Conservation (phyloP, 2,797 vertebrate species). For the Chiroxiphia lanceolata region DNA sequence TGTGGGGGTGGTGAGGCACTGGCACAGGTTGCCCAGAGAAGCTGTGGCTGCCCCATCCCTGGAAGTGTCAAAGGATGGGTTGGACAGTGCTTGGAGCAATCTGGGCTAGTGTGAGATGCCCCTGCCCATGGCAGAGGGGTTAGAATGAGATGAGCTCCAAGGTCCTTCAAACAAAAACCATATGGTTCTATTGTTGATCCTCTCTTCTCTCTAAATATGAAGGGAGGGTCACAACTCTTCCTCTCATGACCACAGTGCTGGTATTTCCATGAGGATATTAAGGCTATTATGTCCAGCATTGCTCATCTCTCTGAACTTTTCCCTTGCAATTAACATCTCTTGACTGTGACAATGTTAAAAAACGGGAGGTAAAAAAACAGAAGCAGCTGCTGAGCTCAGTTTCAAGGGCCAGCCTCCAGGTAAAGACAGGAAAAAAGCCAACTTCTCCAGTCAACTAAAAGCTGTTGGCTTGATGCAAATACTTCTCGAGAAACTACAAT, state of each 20-base stretch:
- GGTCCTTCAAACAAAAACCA: background rate
- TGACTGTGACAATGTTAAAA: background rate
- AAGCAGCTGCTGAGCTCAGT: background rate
- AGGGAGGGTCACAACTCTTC: background rate
- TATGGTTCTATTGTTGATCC: background rate
- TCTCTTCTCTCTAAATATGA: background rate
- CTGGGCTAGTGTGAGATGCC: background rate
- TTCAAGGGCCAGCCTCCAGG: background rate
- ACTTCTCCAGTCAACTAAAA: background rate
- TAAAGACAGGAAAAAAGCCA: background rate
- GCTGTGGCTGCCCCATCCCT: background rate
- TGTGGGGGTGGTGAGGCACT: background rate
- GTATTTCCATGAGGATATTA: background rate
- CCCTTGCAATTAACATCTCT: constrained; percentile 7
- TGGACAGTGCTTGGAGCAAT: background rate
- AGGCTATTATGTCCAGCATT: background rate
- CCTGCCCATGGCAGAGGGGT: accelerated
- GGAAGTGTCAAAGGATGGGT: background rate
- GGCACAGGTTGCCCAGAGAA: background rate
- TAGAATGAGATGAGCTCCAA: background rate
- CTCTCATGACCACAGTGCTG: background rate
- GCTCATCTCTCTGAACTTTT: background rate
- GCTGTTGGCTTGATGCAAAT: background rate
- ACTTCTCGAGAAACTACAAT: background rate
- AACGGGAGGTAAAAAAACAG: background rate